A percentile compares a stretch with the other conserved stretches of the same genome.
These are phyloP conservation scores for Leucophenga montana DNA, from an alignment of 2,888 invertebrate genomes.

Conservation along the genomic window DNA sequence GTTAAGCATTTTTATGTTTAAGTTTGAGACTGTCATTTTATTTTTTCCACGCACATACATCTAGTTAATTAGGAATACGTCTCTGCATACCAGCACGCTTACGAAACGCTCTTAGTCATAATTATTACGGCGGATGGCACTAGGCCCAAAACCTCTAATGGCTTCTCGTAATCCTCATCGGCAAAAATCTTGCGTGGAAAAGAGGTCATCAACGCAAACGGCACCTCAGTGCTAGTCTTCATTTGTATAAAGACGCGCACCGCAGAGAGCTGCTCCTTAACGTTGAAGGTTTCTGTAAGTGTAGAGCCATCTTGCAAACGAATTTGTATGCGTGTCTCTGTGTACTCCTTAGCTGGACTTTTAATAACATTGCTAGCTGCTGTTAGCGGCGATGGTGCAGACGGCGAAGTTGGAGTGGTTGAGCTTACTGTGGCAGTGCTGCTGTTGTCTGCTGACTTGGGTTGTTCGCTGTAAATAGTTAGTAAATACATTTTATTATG, in stretches of 20 bases:
- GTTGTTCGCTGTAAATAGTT: constrained; percentile 37
- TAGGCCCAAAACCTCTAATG: constrained; percentile 87
- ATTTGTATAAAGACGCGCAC: constrained; percentile 91
- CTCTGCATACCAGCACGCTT: constrained; percentile 22
- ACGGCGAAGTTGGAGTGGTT: constrained; percentile 64
- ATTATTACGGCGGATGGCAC: constrained; percentile 89
- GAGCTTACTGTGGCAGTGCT: constrained; percentile 43
- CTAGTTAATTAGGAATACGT: background rate
- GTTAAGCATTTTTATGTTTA: constrained; percentile 33
- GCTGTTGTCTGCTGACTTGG: constrained; percentile 30
- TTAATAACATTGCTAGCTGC: constrained; percentile 38
- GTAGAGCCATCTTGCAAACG: constrained; percentile 83
- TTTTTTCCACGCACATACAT: background rate
- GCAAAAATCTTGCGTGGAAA: constrained; percentile 92
- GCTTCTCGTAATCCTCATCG: constrained; percentile 90
- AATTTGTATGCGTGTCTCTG: constrained; percentile 83
- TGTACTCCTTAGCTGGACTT: constrained; percentile 76
- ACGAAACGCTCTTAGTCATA: constrained; percentile 76
- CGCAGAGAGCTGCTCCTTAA: constrained; percentile 91
- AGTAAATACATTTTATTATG: background rate
- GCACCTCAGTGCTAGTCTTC: constrained; percentile 74
- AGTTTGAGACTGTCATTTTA: constrained; percentile 40
- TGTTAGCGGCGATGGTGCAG: constrained; percentile 48
- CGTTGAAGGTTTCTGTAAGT: constrained; percentile 84
- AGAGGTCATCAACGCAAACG: constrained; percentile 90